phyloP scores from a whole-genome alignment of 2,888 invertebrate genomes.

The Chymomyza fuscimana region DNA sequence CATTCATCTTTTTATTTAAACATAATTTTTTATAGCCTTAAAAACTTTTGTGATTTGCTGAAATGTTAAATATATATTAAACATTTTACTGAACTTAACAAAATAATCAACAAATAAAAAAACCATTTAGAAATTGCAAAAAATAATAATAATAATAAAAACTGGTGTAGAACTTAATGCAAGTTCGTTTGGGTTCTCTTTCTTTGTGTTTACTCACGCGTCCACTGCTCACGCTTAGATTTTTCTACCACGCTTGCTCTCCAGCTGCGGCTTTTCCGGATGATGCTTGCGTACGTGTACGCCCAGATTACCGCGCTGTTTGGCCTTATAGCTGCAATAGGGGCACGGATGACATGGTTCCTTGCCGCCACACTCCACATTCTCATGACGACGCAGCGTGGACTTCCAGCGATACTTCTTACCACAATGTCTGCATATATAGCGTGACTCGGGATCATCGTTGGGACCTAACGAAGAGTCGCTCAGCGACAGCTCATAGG shows the following conservation, averaged over 20 bases:
- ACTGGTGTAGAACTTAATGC: neutral
- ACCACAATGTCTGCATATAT: slow-evolving; percentile 90
- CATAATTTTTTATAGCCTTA: slow-evolving; percentile 4
- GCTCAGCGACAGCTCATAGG: slow-evolving; percentile 78
- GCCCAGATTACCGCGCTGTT: slow-evolving; percentile 90
- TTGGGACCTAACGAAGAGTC: slow-evolving; percentile 77
- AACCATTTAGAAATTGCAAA: slow-evolving; percentile 36
- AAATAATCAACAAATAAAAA: slow-evolving; percentile 69
- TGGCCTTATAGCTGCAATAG: slow-evolving; percentile 88
- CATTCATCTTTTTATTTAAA: neutral
- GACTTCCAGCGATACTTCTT: slow-evolving; percentile 93
- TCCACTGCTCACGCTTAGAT: slow-evolving; percentile 54
- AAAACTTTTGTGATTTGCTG: slow-evolving; percentile 24
- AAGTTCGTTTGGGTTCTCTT: slow-evolving; percentile 23
- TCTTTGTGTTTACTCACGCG: slow-evolving; percentile 39
- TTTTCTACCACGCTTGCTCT: slow-evolving; percentile 79
- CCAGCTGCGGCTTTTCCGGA: slow-evolving; percentile 79
- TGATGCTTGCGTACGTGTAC: slow-evolving; percentile 91
- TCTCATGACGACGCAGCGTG: slow-evolving; percentile 89
- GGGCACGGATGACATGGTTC: slow-evolving; percentile 91
- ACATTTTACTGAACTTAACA: slow-evolving; percentile 51
- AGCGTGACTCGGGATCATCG: slow-evolving; percentile 82
- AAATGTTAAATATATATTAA: slow-evolving; percentile 16
- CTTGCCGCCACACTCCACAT: slow-evolving; percentile 91
- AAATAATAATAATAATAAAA: slow-evolving; percentile 17